Conservation (phyloP, 2,113 vertebrate species). For the Labeo rohita region DNA sequence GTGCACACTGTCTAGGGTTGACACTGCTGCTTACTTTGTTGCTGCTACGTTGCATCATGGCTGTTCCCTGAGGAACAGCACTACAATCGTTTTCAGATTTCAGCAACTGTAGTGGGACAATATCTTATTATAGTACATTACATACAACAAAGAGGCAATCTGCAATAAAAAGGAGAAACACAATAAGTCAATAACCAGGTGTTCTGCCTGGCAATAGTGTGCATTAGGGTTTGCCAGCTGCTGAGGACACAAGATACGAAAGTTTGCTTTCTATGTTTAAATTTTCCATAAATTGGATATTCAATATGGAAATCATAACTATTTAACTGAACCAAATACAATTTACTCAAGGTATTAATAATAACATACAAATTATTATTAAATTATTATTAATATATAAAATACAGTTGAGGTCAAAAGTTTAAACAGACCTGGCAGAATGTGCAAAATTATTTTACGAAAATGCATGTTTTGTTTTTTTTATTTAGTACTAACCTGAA, state of each 20-base stretch:
- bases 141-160: not conserved
- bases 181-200: not conserved
- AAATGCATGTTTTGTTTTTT: too few species aligned
- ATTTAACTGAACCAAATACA: not conserved
- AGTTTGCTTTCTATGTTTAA: not conserved
- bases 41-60: slow-evolving; percentile 9
- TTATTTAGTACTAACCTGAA: too few species aligned
- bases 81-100: not conserved
- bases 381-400: too few species aligned
- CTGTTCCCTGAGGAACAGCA: not conserved
- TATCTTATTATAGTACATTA: not conserved
- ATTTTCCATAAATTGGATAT: not conserved
- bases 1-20: not conserved
- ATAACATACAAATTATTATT: too few species aligned
- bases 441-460: too few species aligned
- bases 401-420: too few species aligned
- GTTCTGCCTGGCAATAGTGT: not conserved
- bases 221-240: not conserved
- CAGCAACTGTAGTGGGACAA: not conserved
- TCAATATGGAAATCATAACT: not conserved
- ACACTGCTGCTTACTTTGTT: not conserved
- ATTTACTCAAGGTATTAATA: not conserved
- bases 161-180: not conserved
- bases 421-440: too few species aligned
- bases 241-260: not conserved